Evolutionary conservation across 2,113 vertebrate species (phyloP).

Genomic region (Guaruba guarouba): DNA sequence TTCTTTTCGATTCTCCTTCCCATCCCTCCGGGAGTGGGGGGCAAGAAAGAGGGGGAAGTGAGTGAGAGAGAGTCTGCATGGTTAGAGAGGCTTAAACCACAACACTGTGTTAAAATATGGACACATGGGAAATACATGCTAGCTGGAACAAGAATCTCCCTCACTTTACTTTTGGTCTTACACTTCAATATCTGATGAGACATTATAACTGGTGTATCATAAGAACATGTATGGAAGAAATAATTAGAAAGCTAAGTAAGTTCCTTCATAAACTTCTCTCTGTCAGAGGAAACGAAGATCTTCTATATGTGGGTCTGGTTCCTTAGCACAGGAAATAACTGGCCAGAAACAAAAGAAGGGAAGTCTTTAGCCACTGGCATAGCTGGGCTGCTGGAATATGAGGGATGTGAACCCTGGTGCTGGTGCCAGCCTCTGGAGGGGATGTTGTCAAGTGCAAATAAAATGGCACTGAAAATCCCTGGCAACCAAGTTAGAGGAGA

Average conservation of each 20-base stretch:
- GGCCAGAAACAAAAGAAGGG: neutral
- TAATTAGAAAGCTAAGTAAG: neutral
- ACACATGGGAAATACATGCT: neutral
- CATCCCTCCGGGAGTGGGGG: too few species aligned
- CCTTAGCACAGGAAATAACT: neutral
- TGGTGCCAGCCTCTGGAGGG: too few species aligned
- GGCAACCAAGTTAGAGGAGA: neutral
- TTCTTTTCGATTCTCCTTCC: too few species aligned
- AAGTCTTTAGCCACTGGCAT: neutral
- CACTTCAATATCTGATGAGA: neutral
- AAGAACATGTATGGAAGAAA: neutral
- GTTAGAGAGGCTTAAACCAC: too few species aligned
- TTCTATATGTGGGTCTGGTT: neutral
- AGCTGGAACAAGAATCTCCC: neutral
- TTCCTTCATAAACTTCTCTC: neutral
- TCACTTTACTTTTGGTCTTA: neutral
- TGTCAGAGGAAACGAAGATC: neutral
- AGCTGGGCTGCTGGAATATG: neutral
- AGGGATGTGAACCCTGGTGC: rapidly evolving
- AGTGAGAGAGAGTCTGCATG: too few species aligned
- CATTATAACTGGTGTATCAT: neutral
- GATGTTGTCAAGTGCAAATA: neutral
- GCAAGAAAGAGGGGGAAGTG: too few species aligned
- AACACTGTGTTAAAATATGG: neutral
- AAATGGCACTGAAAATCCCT: neutral